These are phyloP conservation scores for Odontocolon sp. DNA, from an alignment of 2,888 invertebrate genomes.

Conservation along the genomic window DNA sequence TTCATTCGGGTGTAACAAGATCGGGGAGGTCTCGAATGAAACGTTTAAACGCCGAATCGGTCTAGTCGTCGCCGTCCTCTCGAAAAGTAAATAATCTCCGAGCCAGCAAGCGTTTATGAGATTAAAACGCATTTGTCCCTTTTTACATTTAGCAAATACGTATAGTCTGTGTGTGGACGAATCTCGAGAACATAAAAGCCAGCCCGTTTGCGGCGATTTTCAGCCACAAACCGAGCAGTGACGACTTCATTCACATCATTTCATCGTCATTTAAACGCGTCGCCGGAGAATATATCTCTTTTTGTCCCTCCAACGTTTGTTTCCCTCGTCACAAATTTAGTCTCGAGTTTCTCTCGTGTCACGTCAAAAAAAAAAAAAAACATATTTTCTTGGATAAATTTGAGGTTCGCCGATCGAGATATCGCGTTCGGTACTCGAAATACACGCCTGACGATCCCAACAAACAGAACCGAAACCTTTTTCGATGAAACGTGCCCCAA, in stretches of 20 bases:
- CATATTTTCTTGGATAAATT: constrained; percentile 8
- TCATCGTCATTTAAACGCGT: constrained; percentile 45
- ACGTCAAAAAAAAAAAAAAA: constrained; percentile 20
- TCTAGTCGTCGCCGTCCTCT: not conserved
- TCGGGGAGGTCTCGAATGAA: not conserved
- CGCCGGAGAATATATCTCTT: not conserved
- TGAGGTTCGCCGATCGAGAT: constrained; percentile 34
- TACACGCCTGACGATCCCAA: constrained; percentile 9
- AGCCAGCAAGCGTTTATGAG: constrained; percentile 10
- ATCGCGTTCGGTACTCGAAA: constrained; percentile 8
- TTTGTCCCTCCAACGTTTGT: not conserved
- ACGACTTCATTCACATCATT: constrained; percentile 41
- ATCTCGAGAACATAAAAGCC: constrained; percentile 26
- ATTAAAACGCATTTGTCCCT: constrained; percentile 24
- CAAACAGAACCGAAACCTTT: constrained; percentile 10
- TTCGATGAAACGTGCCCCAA: constrained; percentile 5
- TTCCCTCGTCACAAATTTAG: constrained; percentile 6
- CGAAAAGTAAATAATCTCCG: constrained; percentile 5
- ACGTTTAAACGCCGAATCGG: not conserved
- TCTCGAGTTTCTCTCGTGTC: constrained; percentile 27
- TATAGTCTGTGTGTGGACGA: not conserved
- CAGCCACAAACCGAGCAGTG: constrained; percentile 21
- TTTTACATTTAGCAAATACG: not conserved
- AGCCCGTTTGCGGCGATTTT: constrained; percentile 22
- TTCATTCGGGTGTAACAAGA: constrained; percentile 5